Evolutionary conservation across 2,113 vertebrate species (phyloP), one percentile per base, ranked within the genome.

Genomic region (Gadus chalcogrammus): DNA sequence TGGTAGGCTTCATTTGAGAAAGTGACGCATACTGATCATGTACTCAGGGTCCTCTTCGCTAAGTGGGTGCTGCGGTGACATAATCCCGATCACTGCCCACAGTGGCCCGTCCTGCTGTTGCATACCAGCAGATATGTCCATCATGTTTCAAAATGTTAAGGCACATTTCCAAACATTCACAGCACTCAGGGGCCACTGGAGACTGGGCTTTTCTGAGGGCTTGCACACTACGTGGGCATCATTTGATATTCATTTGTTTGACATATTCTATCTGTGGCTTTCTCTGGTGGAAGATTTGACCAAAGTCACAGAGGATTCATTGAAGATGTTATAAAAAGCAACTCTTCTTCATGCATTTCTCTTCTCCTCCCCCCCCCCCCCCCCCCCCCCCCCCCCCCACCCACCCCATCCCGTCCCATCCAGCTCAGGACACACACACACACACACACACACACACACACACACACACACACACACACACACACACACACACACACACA

Each of bases 11-110:
- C 67, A 73, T 83, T 70, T 22, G 71, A 81, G 62, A 81, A 70
- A 67, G 74, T 84, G 83, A 87, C 74, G 80, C 83, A 86, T 76
- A 60, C 61, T 63, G 72, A 42, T 71, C 79, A 61, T 63, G 64
- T 72, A 63, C 77, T 78, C 83, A 79, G 73, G 78, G 70, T 68
- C 80, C 80, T 83, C 77, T 78, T 82, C 78, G 79, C 77, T 69
- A 71, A 68, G 85, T 86, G 83, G 82, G 83, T 62, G 82, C 83
- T 77, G 28, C 55, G 72, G 78, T 85, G 83, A 83, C 79, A 80
- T 86, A 74, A 88, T 83, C 82, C 76, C 77, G 61, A 76, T 74
- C 27, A 5, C 81, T 79, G 82, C 84, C 82, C 84, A 82, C 83
- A 75, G 71, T 4, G 8, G 42, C 71, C 73, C 67, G 67, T 62